Evolutionary conservation across 2,888 invertebrate species (phyloP).

Genomic region (Heliconius charithonia): DNA sequence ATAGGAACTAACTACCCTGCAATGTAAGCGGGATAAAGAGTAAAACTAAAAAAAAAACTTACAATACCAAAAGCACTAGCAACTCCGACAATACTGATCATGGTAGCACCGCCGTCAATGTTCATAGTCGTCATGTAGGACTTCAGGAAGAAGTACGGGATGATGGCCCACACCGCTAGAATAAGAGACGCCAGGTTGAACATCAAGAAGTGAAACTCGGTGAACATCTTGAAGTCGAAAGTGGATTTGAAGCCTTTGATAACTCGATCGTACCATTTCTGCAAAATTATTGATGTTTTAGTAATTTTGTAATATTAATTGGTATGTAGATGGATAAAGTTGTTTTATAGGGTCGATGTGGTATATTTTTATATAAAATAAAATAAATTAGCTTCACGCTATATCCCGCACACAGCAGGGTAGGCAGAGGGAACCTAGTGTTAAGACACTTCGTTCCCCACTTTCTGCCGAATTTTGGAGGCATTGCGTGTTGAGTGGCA

Average conservation of each 20-base stretch:
- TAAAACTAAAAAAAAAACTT: slow-evolving; percentile 57
- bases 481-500: too few species aligned
- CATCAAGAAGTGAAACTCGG: slow-evolving; percentile 90
- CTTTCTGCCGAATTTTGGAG: too few species aligned
- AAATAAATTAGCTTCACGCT: too few species aligned
- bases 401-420: too few species aligned
- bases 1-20: too few species aligned
- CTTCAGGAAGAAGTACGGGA: slow-evolving; percentile 94
- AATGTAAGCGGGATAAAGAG: too few species aligned
- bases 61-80: slow-evolving; percentile 95
- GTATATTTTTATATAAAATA: background rate
- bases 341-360: background rate
- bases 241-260: slow-evolving; percentile 86
- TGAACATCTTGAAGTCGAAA: slow-evolving; percentile 91
- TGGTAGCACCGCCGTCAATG: slow-evolving; percentile 88
- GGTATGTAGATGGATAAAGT: background rate
- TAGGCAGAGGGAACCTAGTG: too few species aligned
- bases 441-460: too few species aligned
- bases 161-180: slow-evolving; percentile 96
- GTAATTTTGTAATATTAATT: slow-evolving; percentile 2
- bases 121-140: slow-evolving; percentile 84
- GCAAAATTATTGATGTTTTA: slow-evolving; percentile 40
- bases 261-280: slow-evolving; percentile 90
- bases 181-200: slow-evolving; percentile 93
- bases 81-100: slow-evolving; percentile 93